Percentiles rank a stretch among this genome's conserved stretches.
Conservation (phyloP, 2,888 invertebrate species). For the Rhogogaster chlorosoma region DNA sequence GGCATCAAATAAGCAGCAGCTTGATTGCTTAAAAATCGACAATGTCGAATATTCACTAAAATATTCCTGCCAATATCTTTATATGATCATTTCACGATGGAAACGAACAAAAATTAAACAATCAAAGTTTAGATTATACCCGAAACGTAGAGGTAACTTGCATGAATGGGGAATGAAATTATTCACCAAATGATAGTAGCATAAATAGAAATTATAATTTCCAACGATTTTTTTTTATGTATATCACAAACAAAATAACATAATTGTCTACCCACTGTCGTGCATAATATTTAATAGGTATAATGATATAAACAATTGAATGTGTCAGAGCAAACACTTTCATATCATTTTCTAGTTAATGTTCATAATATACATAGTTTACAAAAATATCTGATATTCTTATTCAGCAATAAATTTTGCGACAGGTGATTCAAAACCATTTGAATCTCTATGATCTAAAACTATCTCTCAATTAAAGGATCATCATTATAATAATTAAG, state of each 20-base stretch:
- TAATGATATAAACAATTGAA: constrained; percentile 1
- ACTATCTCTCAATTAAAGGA: background rate
- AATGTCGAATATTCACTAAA: too few relatives aligned
- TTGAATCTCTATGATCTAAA: constrained; percentile 5
- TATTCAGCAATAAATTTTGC: background rate
- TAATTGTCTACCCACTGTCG: background rate
- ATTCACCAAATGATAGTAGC: background rate
- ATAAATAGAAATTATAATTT: background rate
- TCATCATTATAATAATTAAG: background rate
- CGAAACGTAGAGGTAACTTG: too few relatives aligned
- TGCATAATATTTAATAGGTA: background rate
- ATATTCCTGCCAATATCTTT: too few relatives aligned
- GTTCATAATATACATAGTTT: constrained; percentile 28
- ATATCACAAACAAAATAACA: constrained; percentile 28
- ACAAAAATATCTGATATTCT: constrained; percentile 31
- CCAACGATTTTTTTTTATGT: constrained; percentile 6
- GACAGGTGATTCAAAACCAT: background rate
- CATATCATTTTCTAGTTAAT: background rate
- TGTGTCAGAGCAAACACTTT: background rate
- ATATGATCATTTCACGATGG: too few relatives aligned
- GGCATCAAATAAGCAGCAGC: too few relatives aligned
- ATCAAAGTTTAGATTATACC: too few relatives aligned
- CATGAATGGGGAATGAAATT: background rate
- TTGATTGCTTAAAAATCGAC: too few relatives aligned
- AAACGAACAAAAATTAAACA: too few relatives aligned